Evolutionary conservation across 2,888 invertebrate genomes (phyloP), one percentile per base, ranked within the genome.

Genomic region (Digitonthophagus gazella): DNA sequence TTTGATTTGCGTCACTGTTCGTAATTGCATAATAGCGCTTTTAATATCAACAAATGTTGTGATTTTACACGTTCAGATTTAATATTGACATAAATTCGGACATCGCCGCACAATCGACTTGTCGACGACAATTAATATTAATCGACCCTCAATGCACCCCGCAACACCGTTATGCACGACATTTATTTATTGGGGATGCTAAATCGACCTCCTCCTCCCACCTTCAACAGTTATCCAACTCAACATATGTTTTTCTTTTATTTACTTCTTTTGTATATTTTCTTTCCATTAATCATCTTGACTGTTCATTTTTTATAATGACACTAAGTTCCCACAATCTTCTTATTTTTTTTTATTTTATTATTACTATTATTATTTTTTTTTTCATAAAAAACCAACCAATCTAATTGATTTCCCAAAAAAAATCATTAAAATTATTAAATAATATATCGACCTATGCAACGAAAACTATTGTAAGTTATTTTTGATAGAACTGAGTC

Each of bases 111-210:
- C 18, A 18, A 67, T 65, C 58, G 71, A 68, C 69, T 69, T 70
- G 69, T 73, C 72, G 71, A 67, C 68, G 63, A 66, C 69, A 68
- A 69, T 65, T 55, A 44, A 18, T 44, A 77, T 44, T 44, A 44
- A 44, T 44, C 28, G 28, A 44, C 28, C 28, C 28, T 44, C 28
- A 44, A 44, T 44, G 3, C 28, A 44, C 28, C 28, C 28, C 28
- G 28, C 28, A 44, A 44, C 28, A 44, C 28, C 28, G 28, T 44
- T 44, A 44, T 11, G 11, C 28, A 44, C 28, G 28, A 44, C 28
- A 44, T 44, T 44, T 44, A 44, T 44, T 44, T 44, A 44, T 44
- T 44, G 28, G 28, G 28, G 28, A 44, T 44, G 28, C 28, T 44
- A 44, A 44, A 44, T 44, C 28, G 28, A 44, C 28, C 28, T 2